Percentiles rank a stretch among this genome's conserved stretches.
phyloP scores from a whole-genome alignment of 2,113 vertebrate genomes.

The Tyto alba region DNA sequence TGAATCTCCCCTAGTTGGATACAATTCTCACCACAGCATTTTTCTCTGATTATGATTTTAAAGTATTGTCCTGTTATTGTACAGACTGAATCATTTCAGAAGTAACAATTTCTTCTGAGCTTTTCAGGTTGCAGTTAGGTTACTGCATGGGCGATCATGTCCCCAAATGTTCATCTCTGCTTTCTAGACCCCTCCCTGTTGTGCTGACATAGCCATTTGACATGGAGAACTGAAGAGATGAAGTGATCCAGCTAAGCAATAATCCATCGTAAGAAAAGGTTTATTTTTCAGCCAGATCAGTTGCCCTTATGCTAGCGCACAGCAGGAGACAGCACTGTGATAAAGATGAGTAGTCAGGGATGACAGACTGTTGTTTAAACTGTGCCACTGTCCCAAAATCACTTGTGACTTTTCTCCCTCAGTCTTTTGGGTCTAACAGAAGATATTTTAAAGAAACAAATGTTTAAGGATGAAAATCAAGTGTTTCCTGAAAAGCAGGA shows the following conservation, averaged over 20 bases:
- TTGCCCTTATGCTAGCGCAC: neutral
- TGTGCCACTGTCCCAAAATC: neutral
- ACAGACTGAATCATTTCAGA: neutral
- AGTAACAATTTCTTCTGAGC: neutral
- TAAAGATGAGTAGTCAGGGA: neutral
- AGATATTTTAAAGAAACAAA: neutral
- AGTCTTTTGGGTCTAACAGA: neutral
- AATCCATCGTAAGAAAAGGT: neutral
- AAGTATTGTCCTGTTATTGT: neutral
- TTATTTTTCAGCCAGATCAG: neutral
- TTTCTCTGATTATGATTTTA: neutral
- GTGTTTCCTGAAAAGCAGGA: neutral
- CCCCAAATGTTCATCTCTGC: neutral
- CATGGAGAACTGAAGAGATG: neutral
- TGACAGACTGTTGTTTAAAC: neutral
- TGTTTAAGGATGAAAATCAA: neutral
- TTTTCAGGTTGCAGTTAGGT: neutral
- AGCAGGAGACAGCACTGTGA: neutral
- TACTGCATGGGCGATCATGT: rapidly evolving
- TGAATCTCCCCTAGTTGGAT: neutral
- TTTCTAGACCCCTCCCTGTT: neutral
- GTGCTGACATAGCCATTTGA: neutral
- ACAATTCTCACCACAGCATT: neutral
- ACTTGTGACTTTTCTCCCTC: neutral
- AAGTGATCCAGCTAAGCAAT: neutral